phyloP scores from a whole-genome alignment of 2,888 invertebrate genomes.

The Epsilonema sp. region DNA sequence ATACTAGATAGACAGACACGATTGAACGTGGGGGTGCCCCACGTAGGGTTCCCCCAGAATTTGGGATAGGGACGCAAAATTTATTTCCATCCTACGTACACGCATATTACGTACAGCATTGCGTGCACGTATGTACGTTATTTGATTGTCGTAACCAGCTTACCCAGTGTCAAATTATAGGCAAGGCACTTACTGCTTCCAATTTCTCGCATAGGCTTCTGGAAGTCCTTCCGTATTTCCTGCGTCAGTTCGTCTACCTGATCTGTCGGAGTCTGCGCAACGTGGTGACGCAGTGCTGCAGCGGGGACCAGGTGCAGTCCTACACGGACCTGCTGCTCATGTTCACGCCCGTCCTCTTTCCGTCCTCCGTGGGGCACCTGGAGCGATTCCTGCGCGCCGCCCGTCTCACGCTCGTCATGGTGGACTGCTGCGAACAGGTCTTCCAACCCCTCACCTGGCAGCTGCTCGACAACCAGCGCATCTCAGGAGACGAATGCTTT shows the following conservation, averaged over 20 bases:
- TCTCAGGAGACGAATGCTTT: conserved; percentile 12
- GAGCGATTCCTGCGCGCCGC: conserved; percentile 12
- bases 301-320: conserved; percentile 10
- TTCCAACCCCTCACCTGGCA: conserved; percentile 11
- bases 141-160: too few relatives aligned
- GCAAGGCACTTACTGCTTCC: too few relatives aligned
- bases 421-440: conserved; percentile 13
- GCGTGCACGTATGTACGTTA: too few relatives aligned
- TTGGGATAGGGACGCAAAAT: too few relatives aligned
- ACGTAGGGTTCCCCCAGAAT: too few relatives aligned
- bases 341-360: conserved; percentile 14
- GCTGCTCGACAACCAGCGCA: not conserved
- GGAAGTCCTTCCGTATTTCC: conserved; percentile 10
- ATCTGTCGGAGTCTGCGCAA: conserved; percentile 11
- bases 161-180: too few relatives aligned
- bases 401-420: conserved; percentile 10
- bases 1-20: too few relatives aligned
- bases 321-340: conserved; percentile 13
- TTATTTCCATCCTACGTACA: too few relatives aligned
- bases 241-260: conserved; percentile 13
- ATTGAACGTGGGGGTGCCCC: too few relatives aligned
- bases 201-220: conserved; percentile 8
- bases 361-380: conserved; percentile 12
- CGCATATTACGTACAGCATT: too few relatives aligned
- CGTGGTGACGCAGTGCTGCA: conserved; percentile 10